A percentile compares a stretch with the other conserved stretches of the same genome.
These are phyloP conservation scores for Acrobeloides nanus DNA, from an alignment of 2,888 invertebrate genomes.

Conservation along the genomic window DNA sequence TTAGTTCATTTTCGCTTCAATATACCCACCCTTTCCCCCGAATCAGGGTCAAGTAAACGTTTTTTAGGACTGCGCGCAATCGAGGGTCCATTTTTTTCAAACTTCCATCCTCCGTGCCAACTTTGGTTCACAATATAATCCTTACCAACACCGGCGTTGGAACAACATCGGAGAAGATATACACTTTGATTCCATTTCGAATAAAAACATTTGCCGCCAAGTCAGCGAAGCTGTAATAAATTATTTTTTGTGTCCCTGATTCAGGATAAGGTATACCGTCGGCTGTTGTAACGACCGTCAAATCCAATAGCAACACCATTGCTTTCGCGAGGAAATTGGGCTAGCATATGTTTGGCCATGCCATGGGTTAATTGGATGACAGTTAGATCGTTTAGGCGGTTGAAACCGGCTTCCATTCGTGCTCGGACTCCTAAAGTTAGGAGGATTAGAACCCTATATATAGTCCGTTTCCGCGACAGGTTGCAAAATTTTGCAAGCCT, in stretches of 20 bases:
- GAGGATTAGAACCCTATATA: too few species aligned
- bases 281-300: slow-evolving; percentile 46
- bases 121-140: too few species aligned
- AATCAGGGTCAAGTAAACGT: too few species aligned
- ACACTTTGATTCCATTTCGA: slow-evolving; percentile 65
- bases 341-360: slow-evolving; percentile 38
- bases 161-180: slow-evolving; percentile 5
- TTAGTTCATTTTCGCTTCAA: too few species aligned
- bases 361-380: slow-evolving; percentile 64
- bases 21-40: too few species aligned
- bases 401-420: slow-evolving; percentile 84
- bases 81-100: too few species aligned
- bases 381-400: slow-evolving; percentile 89
- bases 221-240: slow-evolving; percentile 70
- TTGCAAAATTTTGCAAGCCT: too few species aligned
- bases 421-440: slow-evolving; percentile 71
- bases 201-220: slow-evolving; percentile 77
- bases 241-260: too few species aligned
- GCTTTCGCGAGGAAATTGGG: slow-evolving; percentile 10
- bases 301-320: slow-evolving; percentile 46
- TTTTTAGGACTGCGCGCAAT: too few species aligned
- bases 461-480: too few species aligned
- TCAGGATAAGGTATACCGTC: slow-evolving; percentile 38
- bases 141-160: slow-evolving; percentile 5
- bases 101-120: too few species aligned